Evolutionary conservation across 2,888 invertebrate species (phyloP).

Genomic region (Argyresthia goedartella): DNA sequence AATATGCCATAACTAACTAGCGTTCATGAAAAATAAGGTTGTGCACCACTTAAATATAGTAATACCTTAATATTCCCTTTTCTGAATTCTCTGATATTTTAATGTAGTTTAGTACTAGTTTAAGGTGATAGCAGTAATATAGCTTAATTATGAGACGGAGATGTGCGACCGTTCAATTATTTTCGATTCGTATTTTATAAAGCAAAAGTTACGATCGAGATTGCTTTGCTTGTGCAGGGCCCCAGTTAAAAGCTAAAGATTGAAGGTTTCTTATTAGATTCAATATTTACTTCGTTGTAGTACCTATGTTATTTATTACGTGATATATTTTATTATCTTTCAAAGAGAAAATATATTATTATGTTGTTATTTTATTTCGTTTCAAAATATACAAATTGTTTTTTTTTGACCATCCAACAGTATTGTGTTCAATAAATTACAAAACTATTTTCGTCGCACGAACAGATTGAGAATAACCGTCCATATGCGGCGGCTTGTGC

Average conservation of each 20-base stretch:
- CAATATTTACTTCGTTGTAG: not conserved
- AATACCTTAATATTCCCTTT: constrained; percentile 62
- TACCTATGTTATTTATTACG: not conserved
- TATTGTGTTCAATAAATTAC: not conserved
- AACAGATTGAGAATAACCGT: constrained; percentile 64
- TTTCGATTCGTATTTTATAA: constrained; percentile 71
- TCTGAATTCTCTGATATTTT: constrained; percentile 71
- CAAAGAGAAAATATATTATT: not conserved
- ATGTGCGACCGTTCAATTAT: constrained; percentile 59
- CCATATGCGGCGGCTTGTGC: constrained; percentile 63
- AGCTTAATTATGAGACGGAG: constrained; percentile 64
- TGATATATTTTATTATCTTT: not conserved
- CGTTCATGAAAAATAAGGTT: constrained; percentile 70
- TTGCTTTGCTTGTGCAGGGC: constrained; percentile 68
- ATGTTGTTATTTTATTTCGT: not conserved
- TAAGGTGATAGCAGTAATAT: constrained; percentile 59
- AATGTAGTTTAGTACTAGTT: constrained; percentile 52
- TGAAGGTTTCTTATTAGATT: not conserved
- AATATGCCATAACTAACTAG: constrained; percentile 56
- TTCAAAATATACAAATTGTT: not conserved
- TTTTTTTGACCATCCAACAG: too few relatives aligned
- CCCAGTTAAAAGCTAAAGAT: constrained; percentile 21
- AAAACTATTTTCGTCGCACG: constrained; percentile 31
- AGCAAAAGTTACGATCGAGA: constrained; percentile 67
- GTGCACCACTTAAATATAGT: constrained; percentile 68